Conservation (phyloP, 1,140 invertebrate species). For the Pseudachorutes palmiensis region DNA sequence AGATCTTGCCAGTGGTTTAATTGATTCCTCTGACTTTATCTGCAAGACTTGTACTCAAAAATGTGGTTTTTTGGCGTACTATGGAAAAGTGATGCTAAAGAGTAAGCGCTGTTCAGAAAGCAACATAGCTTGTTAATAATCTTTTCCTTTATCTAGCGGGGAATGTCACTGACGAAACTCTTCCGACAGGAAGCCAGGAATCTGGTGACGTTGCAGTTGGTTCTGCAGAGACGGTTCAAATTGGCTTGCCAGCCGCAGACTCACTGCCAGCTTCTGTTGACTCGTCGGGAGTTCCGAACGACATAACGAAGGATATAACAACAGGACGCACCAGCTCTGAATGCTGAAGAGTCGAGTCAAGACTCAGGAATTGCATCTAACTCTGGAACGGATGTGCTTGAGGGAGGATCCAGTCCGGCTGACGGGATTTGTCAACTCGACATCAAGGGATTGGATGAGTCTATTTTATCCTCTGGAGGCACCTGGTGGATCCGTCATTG, state of each 20-base stretch:
- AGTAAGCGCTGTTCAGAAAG: not conserved
- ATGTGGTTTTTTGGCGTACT: constrained; percentile 26
- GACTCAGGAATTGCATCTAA: constrained; percentile 10
- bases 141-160: not conserved
- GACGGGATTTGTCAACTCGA: not conserved
- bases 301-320: no score
- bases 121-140: not conserved
- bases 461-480: constrained; percentile 38
- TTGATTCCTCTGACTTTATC: constrained; percentile 47
- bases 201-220: not conserved
- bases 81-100: constrained; percentile 3
- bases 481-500: constrained; percentile 62
- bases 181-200: not conserved
- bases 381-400: constrained; percentile 39
- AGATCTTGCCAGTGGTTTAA: constrained; percentile 37
- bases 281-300: no score
- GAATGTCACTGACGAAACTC: not conserved
- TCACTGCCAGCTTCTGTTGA: no score
- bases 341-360: not conserved
- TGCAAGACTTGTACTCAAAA: constrained; percentile 43
- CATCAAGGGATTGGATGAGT: constrained; percentile 51
- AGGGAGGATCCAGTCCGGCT: constrained; percentile 47
- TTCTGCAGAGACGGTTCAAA: no score
- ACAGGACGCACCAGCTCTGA: no score
- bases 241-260: no score